A percentile compares a stretch with the other conserved stretches of the same genome.
phyloP scores from a whole-genome alignment of 2,113 vertebrate genomes.

The Phaethornis superciliosus region DNA sequence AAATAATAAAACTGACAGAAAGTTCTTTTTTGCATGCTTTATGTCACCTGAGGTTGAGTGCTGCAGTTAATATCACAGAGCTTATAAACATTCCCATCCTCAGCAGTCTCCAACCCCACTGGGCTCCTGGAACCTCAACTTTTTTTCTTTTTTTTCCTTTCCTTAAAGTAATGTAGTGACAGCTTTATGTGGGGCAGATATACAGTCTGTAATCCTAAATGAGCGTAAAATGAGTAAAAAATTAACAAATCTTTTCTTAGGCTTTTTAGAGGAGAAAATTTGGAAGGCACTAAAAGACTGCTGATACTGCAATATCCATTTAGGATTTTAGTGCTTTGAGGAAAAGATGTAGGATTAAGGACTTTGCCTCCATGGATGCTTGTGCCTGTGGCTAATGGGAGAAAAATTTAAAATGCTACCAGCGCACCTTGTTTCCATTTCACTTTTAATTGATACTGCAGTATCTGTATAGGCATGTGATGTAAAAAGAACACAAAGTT shows the following conservation, averaged over 20 bases:
- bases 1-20: constrained; percentile 90
- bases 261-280: constrained; percentile 49
- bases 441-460: neutral
- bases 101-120: constrained; percentile 44
- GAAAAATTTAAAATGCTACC: neutral
- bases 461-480: neutral
- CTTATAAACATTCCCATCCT: constrained; percentile 81
- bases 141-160: neutral
- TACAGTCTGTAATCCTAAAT: constrained; percentile 67
- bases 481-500: neutral
- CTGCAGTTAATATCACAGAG: constrained; percentile 82
- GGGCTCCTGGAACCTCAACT: constrained; percentile 55
- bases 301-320: constrained; percentile 22
- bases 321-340: neutral
- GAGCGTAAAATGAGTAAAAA: constrained; percentile 51
- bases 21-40: constrained; percentile 88
- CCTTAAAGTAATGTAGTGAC: constrained; percentile 58
- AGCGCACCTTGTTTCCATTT: neutral
- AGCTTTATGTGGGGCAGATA: constrained; percentile 76
- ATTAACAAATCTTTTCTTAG: constrained; percentile 46
- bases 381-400: neutral
- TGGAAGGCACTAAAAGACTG: constrained; percentile 30
- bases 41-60: constrained; percentile 84
- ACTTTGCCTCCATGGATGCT: neutral
- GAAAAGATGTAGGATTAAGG: neutral